Base-by-base conservation (phyloP, 92 coral and sea anemone genomes). In the Palythoa grandis region DNA sequence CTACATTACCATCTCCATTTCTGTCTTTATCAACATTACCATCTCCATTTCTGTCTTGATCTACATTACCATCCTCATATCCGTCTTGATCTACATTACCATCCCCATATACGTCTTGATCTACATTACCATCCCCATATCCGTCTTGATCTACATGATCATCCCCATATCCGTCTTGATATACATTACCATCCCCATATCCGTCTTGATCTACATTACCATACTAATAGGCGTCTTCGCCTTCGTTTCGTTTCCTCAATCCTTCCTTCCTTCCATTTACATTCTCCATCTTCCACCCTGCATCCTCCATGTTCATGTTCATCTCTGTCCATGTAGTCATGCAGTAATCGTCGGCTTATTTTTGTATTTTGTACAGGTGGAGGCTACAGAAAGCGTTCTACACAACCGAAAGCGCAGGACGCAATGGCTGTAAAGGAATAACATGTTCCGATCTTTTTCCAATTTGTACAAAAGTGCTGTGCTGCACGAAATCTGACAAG, bases 301-400 rank as follows among this genome's bases (percentile, higher is more conserved):
- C 11, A 63, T 19, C 69, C 6, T 63, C 69, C 69, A 63, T 63
- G 11, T 19, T 61, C 23, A 2, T 61, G 2, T 2, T 61, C n/a
- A 61, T 15, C 65, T 58, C 65, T 5, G n/a, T 58, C 65, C 65
- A 58, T 58, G 20, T 15, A 15, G 20, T 8, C 68, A n/a, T 63
- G 35, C 69, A 63, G 20, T 23, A 19, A 19, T 11, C 2, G 19
- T 63, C 69, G 16, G 11, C 10, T 29, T 1, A 2, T 9, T 4
- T 63, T 23, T 20, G 2, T 63, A 11, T 63, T n/a, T n/a, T 63
- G 11, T 63, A 20, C 72, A 78, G 83, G 56, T 78, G 83, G 83
- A 78, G 71, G 54, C 37, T 78, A 17, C 83, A 78, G 25, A 78
- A 43, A 37, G 83, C 83, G 24, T 78, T 78, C 83, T 78, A 78